Percentiles rank a stretch among this genome's conserved stretches.
Evolutionary conservation across 2,113 vertebrate species (phyloP).

Genomic region (Atractosteus spatula): DNA sequence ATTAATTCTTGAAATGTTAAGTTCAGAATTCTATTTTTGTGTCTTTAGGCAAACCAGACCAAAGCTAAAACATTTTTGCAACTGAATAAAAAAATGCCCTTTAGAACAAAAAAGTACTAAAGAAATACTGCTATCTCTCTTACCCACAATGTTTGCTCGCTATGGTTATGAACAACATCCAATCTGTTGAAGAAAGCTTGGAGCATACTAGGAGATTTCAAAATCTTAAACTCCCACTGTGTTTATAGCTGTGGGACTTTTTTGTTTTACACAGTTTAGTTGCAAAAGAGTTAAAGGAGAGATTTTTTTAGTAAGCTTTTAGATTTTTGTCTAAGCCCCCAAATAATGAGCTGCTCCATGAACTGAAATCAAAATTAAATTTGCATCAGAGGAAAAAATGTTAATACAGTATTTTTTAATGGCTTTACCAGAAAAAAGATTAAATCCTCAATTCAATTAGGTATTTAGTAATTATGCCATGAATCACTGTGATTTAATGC

Average conservation of each 20-base stretch:
- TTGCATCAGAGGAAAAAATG: neutral
- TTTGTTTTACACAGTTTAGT: neutral
- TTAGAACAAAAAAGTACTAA: too few relatives aligned
- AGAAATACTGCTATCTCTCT: neutral
- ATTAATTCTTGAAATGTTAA: too few relatives aligned
- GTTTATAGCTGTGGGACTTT: neutral
- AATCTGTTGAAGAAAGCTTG: too few relatives aligned
- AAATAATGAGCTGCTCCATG: neutral
- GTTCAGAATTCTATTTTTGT: too few relatives aligned
- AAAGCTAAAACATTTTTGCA: too few relatives aligned
- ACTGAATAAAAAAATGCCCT: too few relatives aligned
- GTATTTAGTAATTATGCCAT: neutral
- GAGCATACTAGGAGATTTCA: neutral
- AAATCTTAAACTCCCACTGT: neutral
- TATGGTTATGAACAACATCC: neutral
- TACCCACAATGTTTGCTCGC: neutral
- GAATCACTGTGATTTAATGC: constrained; percentile 1
- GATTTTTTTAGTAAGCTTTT: too few relatives aligned
- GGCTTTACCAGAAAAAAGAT: neutral
- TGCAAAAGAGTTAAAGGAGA: neutral
- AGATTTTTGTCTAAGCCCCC: too few relatives aligned
- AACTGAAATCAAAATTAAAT: neutral
- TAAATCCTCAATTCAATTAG: neutral
- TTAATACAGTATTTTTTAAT: neutral
- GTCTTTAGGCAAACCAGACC: too few relatives aligned